Evolutionary conservation across 2,113 vertebrate species (phyloP).

Genomic region (Etheostoma spectabile): DNA sequence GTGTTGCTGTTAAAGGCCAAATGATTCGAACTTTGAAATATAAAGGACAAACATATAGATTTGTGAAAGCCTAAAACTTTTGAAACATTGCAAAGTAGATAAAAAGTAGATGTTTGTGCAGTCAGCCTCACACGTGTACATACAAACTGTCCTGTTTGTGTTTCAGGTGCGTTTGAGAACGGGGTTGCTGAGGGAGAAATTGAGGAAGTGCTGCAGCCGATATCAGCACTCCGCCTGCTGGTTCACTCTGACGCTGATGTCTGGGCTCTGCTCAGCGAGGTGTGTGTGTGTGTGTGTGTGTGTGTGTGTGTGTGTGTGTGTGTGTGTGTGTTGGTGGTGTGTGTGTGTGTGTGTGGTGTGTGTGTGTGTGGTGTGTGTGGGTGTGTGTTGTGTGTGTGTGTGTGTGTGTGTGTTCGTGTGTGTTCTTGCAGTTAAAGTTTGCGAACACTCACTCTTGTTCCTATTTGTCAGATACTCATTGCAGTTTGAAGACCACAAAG

Average conservation of each 20-base stretch:
- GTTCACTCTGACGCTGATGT: conserved; percentile 82
- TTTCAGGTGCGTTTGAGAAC: conserved; percentile 84
- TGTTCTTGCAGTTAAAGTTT: conserved; percentile 25
- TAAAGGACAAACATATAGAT: background rate
- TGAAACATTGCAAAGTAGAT: too few relatives aligned
- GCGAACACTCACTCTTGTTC: conserved; percentile 40
- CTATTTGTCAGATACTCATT: conserved; percentile 73
- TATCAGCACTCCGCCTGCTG: conserved; percentile 85
- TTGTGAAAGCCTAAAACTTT: background rate
- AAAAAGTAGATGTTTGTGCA: too few relatives aligned
- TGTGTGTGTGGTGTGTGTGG: too few relatives aligned
- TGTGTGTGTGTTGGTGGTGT: background rate
- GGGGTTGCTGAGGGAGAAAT: conserved; percentile 84
- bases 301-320: background rate
- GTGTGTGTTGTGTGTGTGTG: too few relatives aligned
- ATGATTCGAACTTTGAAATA: too few relatives aligned
- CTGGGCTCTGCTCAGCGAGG: conserved; percentile 89
- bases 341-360: too few relatives aligned
- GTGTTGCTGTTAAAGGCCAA: too few relatives aligned
- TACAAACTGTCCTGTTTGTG: background rate
- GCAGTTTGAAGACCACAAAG: conserved; percentile 59
- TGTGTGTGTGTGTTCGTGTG: too few relatives aligned
- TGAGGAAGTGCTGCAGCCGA: conserved; percentile 70
- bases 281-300: conserved; percentile 46
- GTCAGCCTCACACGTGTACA: too few relatives aligned